Percentiles rank a stretch among this genome's conserved stretches.
Evolutionary conservation across 2,113 vertebrate genomes (phyloP).

Genomic region (Gambusia affinis): DNA sequence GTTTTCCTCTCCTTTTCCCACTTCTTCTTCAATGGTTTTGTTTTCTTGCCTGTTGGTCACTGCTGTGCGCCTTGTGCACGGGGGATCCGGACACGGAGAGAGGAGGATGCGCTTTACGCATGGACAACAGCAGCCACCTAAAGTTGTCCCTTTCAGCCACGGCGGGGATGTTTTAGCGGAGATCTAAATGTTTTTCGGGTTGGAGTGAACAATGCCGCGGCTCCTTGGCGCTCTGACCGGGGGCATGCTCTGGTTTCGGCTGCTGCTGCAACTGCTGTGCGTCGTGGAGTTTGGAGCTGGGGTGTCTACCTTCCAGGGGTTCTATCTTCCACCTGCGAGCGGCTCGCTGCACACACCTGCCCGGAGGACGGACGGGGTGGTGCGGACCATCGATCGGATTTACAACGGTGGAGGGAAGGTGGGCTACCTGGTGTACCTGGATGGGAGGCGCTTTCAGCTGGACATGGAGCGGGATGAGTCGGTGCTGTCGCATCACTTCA

Average conservation of each 20-base stretch:
- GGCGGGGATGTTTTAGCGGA: constrained; percentile 48
- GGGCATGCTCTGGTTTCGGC: constrained; percentile 61
- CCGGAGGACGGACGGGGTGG: constrained; percentile 80
- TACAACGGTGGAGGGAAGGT: constrained; percentile 90
- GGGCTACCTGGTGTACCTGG: constrained; percentile 90
- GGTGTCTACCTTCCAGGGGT: constrained; percentile 58
- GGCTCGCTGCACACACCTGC: constrained; percentile 72
- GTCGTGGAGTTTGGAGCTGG: constrained; percentile 50
- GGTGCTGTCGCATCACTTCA: constrained; percentile 73
- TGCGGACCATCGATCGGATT: constrained; percentile 87
- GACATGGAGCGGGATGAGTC: constrained; percentile 89
- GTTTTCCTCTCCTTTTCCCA: constrained; percentile 10
- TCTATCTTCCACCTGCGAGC: constrained; percentile 75
- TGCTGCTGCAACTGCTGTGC: constrained; percentile 70
- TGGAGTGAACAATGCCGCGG: constrained; percentile 70
- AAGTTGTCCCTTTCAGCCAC: constrained; percentile 47
- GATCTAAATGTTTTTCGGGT: constrained; percentile 41
- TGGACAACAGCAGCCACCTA: constrained; percentile 9
- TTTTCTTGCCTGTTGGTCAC: constrained; percentile 55
- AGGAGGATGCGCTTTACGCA: constrained; percentile 71
- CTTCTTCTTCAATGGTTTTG: constrained; percentile 50
- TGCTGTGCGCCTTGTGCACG: constrained; percentile 53
- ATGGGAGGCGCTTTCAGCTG: constrained; percentile 87
- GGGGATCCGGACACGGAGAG: constrained; percentile 45
- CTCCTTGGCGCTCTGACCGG: constrained; percentile 54